phyloP scores from a whole-genome alignment of 2,113 vertebrate species.

The Platichthys flesus region DNA sequence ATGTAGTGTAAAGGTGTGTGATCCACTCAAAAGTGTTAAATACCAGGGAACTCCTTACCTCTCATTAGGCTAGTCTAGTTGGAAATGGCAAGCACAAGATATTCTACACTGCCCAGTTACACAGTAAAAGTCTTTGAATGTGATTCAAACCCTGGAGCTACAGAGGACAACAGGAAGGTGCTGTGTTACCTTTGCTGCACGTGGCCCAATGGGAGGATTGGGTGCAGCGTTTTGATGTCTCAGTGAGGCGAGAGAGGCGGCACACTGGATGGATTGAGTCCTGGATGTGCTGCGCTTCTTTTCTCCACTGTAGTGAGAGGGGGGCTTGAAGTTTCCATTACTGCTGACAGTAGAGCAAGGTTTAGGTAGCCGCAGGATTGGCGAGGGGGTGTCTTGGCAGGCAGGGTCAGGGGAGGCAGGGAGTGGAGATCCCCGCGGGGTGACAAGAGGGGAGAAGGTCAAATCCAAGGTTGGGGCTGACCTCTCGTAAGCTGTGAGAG shows the following conservation, averaged over 20 bases:
- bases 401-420: constrained; percentile 59
- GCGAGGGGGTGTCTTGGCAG: constrained; percentile 57
- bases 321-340: constrained; percentile 37
- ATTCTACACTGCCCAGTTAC: fast-evolving
- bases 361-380: constrained; percentile 60
- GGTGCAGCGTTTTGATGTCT: constrained; percentile 19
- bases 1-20: constrained; percentile 14
- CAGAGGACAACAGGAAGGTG: background rate
- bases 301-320: constrained; percentile 48
- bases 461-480: constrained; percentile 55
- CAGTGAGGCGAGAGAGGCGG: constrained; percentile 17
- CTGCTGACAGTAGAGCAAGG: constrained; percentile 46
- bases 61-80: background rate
- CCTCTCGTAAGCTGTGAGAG: constrained; percentile 65
- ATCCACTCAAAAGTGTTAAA: constrained; percentile 39
- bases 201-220: background rate
- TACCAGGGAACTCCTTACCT: constrained; percentile 6
- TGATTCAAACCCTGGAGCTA: background rate
- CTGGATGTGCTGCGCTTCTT: constrained; percentile 41
- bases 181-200: constrained; percentile 48
- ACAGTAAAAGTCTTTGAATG: background rate
- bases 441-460: constrained; percentile 66
- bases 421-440: constrained; percentile 66
- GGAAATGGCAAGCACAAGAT: background rate
- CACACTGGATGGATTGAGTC: constrained; percentile 25